Base-by-base conservation (phyloP, 1,140 invertebrate genomes). In the Musca vetustissima region DNA sequence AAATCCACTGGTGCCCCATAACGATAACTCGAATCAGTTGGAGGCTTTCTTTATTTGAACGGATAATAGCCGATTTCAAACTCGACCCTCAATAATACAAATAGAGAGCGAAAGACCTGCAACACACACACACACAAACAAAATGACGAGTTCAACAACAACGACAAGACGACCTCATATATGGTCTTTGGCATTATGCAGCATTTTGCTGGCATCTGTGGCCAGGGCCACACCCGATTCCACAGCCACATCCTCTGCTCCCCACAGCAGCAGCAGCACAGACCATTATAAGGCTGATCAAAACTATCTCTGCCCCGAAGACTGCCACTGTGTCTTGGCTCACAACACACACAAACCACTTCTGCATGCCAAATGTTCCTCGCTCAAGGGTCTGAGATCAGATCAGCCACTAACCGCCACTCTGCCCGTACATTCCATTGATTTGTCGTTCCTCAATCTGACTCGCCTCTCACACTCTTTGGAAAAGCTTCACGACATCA, bases 381-480 rank as follows among this genome's bases (percentile, higher is more conserved):
- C 78, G 66, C 73, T 76, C 0, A 57, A 72, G 15, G 78, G 76
- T 14, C 28, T 82, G 36, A 43, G 67, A 53, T 11, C 57, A 8
- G 71, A 75, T 50, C 24, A 55, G 43, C 28, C 74, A 21, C 15
- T 71, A 59, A 50, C 52, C 1, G 32, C 71, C 2, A 36, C 70
- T 13, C 67, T 77, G 13, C 78, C 80, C 24, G 74, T 83, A 70
- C 77, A 83, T 71, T 81, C 83, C 61, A 77, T 89, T 59, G 87
- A 88, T 76, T 78, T 89, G 43, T 88, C 88, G 4, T 82, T 85
- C 70, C 83, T 86, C 75, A 85, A 85, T 17, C 84, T 89, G 43
- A 83, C 85, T 4, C 85, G 86, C 55, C 66, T 89, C 11, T 81
- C 81, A 1, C 83, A 85, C 67, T 83, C 86, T 70, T 75, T 88